Percentiles rank a stretch among this genome's conserved stretches.
Evolutionary conservation across 2,797 vertebrate species (phyloP).

Genomic region (Crypturellus tataupa): DNA sequence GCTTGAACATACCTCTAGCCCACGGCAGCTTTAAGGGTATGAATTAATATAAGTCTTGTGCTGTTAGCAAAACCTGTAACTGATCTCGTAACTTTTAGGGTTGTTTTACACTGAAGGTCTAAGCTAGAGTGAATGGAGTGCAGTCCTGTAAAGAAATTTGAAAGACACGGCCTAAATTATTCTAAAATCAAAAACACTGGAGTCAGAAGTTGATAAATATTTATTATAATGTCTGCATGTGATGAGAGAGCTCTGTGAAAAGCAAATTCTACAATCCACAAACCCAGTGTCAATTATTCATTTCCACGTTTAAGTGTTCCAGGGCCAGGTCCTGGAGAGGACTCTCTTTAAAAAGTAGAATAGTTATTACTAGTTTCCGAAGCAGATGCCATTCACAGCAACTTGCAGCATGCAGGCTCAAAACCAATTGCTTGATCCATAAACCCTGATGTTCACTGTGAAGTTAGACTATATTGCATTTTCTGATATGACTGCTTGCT

Average conservation of each 20-base stretch:
- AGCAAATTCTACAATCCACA: neutral
- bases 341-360: neutral
- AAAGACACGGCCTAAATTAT: neutral
- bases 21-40: neutral
- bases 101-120: neutral
- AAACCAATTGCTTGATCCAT: neutral
- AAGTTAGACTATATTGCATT: neutral
- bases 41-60: neutral
- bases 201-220: neutral
- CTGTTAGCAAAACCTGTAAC: neutral
- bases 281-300: neutral
- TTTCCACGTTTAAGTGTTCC: neutral
- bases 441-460: neutral
- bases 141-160: neutral
- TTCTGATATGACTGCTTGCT: neutral
- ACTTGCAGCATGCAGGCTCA: neutral
- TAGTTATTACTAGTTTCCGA: neutral
- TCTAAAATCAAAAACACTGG: neutral
- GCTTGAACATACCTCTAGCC: neutral
- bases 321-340: neutral
- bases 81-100: neutral
- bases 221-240: neutral
- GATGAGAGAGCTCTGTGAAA: neutral
- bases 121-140: neutral
- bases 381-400: neutral